Base-by-base conservation (phyloP, 2,113 vertebrate species). In the Anoplopoma fimbria region DNA sequence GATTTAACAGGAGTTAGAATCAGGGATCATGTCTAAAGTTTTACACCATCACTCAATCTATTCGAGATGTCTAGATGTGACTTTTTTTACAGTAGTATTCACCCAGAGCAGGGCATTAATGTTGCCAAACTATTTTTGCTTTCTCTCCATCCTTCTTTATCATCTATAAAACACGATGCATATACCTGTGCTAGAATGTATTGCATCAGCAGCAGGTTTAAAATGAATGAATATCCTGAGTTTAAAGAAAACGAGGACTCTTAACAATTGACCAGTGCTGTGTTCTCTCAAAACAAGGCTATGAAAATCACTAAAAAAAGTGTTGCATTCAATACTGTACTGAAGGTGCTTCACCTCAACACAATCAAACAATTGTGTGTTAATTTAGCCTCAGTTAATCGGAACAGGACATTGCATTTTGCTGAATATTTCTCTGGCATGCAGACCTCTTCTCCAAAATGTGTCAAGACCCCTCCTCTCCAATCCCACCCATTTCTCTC, bases 1-100 rank as follows among this genome's bases (percentile, higher is more conserved):
- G 84, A 81, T 95, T 96, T 93, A 91, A 93, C 93, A 95, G 95
- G 91, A 93, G 95, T 95, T 95, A 93, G 93, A 95, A 95, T 95
- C 93, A 95, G 91, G 96, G 95, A 95, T 92, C 72, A n/a, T 78
- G n/a, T 77, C 67, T 12, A 4, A 31, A 12, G n/a, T 45, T 70
- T 69, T 29, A 64, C 69, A 8, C 67, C 36, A 64, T 71, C 82
- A 53, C 10, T 77, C 49, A 61, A 23, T 40, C 49, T 33, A 27
- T 14, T 65, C 9, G 12, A 1, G 25, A 62, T 15, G 31, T 29
- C 21, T 25, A n/a, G 61, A 21, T 5, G 25, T 6, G 55, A 6
- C n/a, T 61, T 60, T 60, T 7, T 3, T 25, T 4, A 55, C 2
- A 27, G 25, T 17, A 3, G 53, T 12, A 60, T 17, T 13, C 2